Evolutionary conservation across 2,888 invertebrate genomes (phyloP), one percentile per base, ranked within the genome.

Genomic region (Synanthedon vespiformis): DNA sequence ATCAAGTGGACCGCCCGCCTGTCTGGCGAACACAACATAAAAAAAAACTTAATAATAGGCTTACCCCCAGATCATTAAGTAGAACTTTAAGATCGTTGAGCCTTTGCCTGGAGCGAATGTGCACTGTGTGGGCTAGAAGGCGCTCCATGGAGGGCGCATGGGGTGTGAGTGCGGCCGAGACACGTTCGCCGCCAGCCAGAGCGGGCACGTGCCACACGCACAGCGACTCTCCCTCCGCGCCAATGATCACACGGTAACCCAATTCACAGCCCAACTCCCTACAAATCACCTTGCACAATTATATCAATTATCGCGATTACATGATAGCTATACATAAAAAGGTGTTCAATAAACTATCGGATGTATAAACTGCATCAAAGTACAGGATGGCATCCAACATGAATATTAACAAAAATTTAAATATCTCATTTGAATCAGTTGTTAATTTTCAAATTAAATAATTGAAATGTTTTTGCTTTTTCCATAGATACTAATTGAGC

Each of bases 131-230:
- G 5, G 98, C 97, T 41, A 98, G 88, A 52, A 98, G 88, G 41
- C 96, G 92, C 85, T 98, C 98, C 92, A 98, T 95, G 4, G 97
- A 97, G n/a, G 98, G 89, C 67, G 95, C 92, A 79, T 97, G 96
- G 22, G 95, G 95, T 61, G 95, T 90, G 48, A 96, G 93, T 12
- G 95, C 95, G 75, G 94, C 92, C 53, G 89, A 73, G 55, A 85
- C 87, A 49, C 81, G 80, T 70, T 82, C 87, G 54, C 80, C 80
- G 74, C 89, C 73, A 76, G 88, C 72, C 73, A 84, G 72, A 64
- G 87, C 91, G 72, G 89, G 93, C 89, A 83, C 90, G 89, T 72
- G 93, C 91, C 69, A 93, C 61, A 86, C 87, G 67, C 76, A 68
- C 51, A 87, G 70, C 40, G 79, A 67, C 40, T 79, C 77, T 14